A percentile compares a stretch with the other conserved stretches of the same genome.
Evolutionary conservation across 2,888 invertebrate genomes (phyloP).

Genomic region (Andrena bicolor): DNA sequence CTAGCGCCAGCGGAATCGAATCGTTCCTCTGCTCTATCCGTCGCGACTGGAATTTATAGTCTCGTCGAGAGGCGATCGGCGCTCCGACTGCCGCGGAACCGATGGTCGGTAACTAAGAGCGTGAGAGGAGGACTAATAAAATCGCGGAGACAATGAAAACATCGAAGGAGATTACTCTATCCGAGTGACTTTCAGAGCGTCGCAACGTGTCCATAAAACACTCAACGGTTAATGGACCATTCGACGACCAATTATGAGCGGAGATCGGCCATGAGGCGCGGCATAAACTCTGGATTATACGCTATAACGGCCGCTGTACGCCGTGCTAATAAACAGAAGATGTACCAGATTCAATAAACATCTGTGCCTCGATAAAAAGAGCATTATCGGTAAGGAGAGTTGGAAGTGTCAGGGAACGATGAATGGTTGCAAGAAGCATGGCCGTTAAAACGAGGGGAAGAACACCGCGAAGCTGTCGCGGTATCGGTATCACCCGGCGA

Average conservation of each 20-base stretch:
- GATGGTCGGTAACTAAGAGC: not conserved
- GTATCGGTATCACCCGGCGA: conserved; percentile 6
- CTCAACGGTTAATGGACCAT: conserved; percentile 44
- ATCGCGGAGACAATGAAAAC: conserved; percentile 15
- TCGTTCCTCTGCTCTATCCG: not conserved
- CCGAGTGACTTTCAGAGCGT: conserved; percentile 28
- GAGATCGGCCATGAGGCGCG: conserved; percentile 32
- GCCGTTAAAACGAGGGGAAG: not conserved
- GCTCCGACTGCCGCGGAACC: too few species aligned
- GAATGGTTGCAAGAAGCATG: not conserved
- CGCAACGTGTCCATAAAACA: conserved; percentile 41
- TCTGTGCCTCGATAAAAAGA: conserved; percentile 23
- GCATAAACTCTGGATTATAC: conserved; percentile 52
- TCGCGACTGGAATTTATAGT: not conserved
- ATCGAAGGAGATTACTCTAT: conserved; percentile 16
- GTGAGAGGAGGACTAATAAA: not conserved
- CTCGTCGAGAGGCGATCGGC: not conserved
- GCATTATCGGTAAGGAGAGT: not conserved
- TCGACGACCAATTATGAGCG: conserved; percentile 41
- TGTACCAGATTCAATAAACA: conserved; percentile 8
- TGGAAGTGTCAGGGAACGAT: not conserved
- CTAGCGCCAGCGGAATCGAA: not conserved
- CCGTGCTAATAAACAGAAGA: not conserved
- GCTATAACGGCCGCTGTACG: conserved; percentile 42
- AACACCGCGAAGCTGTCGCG: not conserved